Percentiles rank a stretch among this genome's conserved stretches.
Evolutionary conservation across 2,888 invertebrate genomes (phyloP).

Genomic region (Mongoloraphidia duomilia): DNA sequence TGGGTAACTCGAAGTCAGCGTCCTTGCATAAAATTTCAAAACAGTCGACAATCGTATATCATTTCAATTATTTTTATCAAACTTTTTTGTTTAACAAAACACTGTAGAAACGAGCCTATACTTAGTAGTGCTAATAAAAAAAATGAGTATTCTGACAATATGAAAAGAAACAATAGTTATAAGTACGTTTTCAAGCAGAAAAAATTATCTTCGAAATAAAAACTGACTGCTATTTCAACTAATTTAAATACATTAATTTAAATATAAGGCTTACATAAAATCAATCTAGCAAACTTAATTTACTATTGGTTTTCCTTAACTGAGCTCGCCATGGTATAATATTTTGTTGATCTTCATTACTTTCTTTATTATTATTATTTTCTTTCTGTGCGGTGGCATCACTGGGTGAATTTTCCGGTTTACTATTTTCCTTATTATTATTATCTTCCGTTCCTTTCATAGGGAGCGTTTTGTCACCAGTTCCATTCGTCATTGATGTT

Average conservation of each 20-base stretch:
- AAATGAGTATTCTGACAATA: background rate
- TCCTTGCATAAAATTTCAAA: too few relatives aligned
- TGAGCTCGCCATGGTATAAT: constrained; percentile 86
- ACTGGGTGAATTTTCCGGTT: constrained; percentile 10
- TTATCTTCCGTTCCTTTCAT: constrained; percentile 10
- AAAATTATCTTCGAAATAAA: background rate
- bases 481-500: constrained; percentile 17
- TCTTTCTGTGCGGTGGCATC: background rate
- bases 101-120: too few relatives aligned
- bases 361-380: constrained; percentile 28
- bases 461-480: constrained; percentile 1
- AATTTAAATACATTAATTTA: background rate
- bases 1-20: too few relatives aligned
- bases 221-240: background rate
- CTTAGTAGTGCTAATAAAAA: background rate
- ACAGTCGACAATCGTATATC: too few relatives aligned
- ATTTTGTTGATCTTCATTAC: constrained; percentile 43
- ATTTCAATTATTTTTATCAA: too few relatives aligned
- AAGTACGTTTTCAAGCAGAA: background rate
- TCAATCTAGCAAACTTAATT: constrained; percentile 64
- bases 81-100: too few relatives aligned
- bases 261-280: constrained; percentile 1
- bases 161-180: background rate
- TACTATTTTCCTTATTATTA: constrained; percentile 28
- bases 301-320: constrained; percentile 79